Evolutionary conservation across 2,113 vertebrate genomes (phyloP), one percentile per base, ranked within the genome.

Genomic region (Dicentrarchus labrax): DNA sequence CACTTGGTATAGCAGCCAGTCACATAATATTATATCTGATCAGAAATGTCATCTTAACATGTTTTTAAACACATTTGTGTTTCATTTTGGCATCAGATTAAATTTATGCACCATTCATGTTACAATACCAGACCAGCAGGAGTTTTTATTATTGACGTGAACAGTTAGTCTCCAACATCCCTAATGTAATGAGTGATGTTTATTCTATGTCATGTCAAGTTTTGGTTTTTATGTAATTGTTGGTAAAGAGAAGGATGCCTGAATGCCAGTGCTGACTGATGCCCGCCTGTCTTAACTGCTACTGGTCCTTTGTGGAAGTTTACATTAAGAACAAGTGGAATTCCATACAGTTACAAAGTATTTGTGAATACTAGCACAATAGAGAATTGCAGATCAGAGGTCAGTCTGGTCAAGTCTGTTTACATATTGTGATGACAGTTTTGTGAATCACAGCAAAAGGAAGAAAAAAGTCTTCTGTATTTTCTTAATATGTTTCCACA

Each of bases 401-500:
- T 73, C 54, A 51, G 36, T 11, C 47, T 61, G 6, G 36, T 72
- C 60, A 41, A 41, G 17, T 30, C 68, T 71, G 38, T 67, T 85
- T 45, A 73, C 39, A 76, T 82, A 82, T 74, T 80, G 12, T 48
- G 80, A 36, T 83, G 57, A 61, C 72, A 78, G 47, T 7, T 76
- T 68, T 73, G 86, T 74, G 77, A 84, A 62, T 70, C 56, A n/a
- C 36, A 65, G 60, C 50, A 79, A 38, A n/a, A 74, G 22, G 70
- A 24, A 60, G n/a, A 75, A 66, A 74, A 84, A 57, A 39, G 0
- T 60, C 21, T 24, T 30, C 76, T 85, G 48, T 72, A 48, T 82
- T 80, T 85, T 85, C 60, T 48, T 62, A 43, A 78, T 70, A 80
- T 73, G 60, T 64, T 87, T 83, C 88, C 80, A 78, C 69, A 87